Evolutionary conservation across 2,797 vertebrate species (phyloP), one percentile per base, ranked within the genome.

Genomic region (Chaunax sp.): DNA sequence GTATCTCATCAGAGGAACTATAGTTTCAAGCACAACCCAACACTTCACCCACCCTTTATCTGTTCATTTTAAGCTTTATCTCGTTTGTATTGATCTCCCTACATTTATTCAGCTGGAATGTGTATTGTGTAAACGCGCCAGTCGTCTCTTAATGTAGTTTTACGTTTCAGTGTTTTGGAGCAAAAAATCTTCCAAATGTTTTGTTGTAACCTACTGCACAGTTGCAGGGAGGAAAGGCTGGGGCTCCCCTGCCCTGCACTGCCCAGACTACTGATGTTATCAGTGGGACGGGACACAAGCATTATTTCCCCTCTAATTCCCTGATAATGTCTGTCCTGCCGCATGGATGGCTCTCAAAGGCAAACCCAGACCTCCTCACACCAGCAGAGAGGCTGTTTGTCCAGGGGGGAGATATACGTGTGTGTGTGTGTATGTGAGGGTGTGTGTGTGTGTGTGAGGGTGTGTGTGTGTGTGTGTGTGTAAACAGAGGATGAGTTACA

Each of bases 301-400:
- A 91, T 91, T 90, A 92, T 89, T 90, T 92, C 90, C 88, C 87
- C 87, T 89, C 86, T 90, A 89, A 89, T 93, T 93, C 90, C 89
- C 90, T 69, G 87, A 91, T 92, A 90, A 91, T 92, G 90, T 93
- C 90, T 75, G 63, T 88, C 87, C 90, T 93, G 90, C 89, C 81
- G 90, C 92, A 92, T 94, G 92, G 87, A 81, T 92, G 90, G 35
- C 63, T 91, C 85, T 93, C 84, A 94, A 93, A 92, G 77, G 84
- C 84, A 67, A 76, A 73, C 70, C 77, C 84, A 83, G 84, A 91
- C 85, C 80, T 82, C 73, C 77, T 82, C 70, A 81, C 81, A 87
- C 82, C 81, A 86, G 82, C 77, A 72, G 69, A 82, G 81, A 81
- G 87, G 77, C 80, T 83, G 69, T 73, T 62, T 80, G 64, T 82